Conservation (phyloP, 2,113 vertebrate species). For the Pao palembangensis region DNA sequence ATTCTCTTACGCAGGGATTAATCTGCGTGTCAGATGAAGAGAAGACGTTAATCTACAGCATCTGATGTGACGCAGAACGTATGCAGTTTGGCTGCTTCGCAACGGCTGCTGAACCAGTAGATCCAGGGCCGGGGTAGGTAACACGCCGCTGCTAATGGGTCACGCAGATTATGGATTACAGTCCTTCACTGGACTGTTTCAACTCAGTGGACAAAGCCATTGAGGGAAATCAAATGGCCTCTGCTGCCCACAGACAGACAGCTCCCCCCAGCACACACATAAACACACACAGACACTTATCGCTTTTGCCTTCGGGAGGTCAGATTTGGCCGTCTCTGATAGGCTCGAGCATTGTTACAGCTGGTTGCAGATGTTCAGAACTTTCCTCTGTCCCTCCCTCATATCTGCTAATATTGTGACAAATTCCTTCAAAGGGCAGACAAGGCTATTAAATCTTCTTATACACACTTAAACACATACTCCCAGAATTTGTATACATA, state of each 20-base stretch:
- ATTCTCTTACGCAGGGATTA: no score
- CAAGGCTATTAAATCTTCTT: slow-evolving; percentile 56
- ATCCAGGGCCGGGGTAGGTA: slow-evolving; percentile 31
- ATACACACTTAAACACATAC: slow-evolving; percentile 32
- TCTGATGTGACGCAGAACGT: no score
- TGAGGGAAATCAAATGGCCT: slow-evolving; percentile 1
- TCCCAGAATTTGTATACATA: neutral
- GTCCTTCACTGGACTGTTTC: slow-evolving; percentile 4
- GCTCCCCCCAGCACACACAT: neutral
- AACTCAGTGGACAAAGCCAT: slow-evolving; percentile 5
- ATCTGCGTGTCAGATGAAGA: no score
- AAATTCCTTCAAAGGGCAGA: slow-evolving; percentile 56
- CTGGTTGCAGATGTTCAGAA: slow-evolving; percentile 58
- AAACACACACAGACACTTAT: slow-evolving; percentile 11
- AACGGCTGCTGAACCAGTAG: slow-evolving; percentile 28
- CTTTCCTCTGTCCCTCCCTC: slow-evolving; percentile 30
- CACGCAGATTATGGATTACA: slow-evolving; percentile 18
- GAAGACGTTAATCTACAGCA: no score
- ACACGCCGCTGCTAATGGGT: slow-evolving; percentile 56
- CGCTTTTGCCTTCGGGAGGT: slow-evolving; percentile 17
- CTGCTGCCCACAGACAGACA: slow-evolving; percentile 33
- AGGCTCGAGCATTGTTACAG: slow-evolving; percentile 45
- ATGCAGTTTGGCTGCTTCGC: no score
- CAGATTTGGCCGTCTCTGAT: slow-evolving; percentile 11
- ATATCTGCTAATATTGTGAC: slow-evolving; percentile 51